Base-by-base conservation (phyloP, 2,113 vertebrate genomes). In the Macheiramphus alcinus region DNA sequence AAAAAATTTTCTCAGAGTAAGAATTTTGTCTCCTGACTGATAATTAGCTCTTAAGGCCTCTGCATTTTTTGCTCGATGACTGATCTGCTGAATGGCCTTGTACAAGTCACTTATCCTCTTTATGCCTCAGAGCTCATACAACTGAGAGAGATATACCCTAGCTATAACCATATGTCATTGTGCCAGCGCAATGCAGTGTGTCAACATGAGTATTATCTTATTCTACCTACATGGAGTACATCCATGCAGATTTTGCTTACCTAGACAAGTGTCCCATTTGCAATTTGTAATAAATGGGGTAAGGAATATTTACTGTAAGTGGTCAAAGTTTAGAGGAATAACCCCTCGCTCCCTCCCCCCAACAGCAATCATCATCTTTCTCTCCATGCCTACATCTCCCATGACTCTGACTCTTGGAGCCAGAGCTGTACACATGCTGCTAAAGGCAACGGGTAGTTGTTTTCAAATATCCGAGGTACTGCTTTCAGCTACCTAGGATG, bases 161-260 rank as follows among this genome's bases (percentile, higher is more conserved):
- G 73, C 94, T 88, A 87, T 93, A 97, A 90, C 93, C 91, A 80
- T 82, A 88, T 73, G 86, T 76, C 93, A 93, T 93, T 58, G 55
- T 85, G 85, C 66, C 91, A 82, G 86, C 5, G 84, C 80, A 91
- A 40, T 15, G 76, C 84, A 80, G 45, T 82, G 73, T 93, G 74
- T 91, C 89, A 91, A 1, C 81, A 62, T 10, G 1, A 73, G 43
- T 47, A 55, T 85, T 81, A 85, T 58, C 86, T 87, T 93, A 65
- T 47, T 73, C 63, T 71, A 50, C 78, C 48, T 75, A 76, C 66
- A 65, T 2, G 11, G 68, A 72, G 34, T 55, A 88, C 32, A 17
- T 50, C 62, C 62, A 70, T 13, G 78, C 63, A 80, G 62, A 83
- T 82, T 95, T 85, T 85, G 91, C 94, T 95, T 80, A 91, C 89